These are phyloP conservation scores for Dichetophora obliterata DNA, from an alignment of 2,888 invertebrate species.

Conservation along the genomic window DNA sequence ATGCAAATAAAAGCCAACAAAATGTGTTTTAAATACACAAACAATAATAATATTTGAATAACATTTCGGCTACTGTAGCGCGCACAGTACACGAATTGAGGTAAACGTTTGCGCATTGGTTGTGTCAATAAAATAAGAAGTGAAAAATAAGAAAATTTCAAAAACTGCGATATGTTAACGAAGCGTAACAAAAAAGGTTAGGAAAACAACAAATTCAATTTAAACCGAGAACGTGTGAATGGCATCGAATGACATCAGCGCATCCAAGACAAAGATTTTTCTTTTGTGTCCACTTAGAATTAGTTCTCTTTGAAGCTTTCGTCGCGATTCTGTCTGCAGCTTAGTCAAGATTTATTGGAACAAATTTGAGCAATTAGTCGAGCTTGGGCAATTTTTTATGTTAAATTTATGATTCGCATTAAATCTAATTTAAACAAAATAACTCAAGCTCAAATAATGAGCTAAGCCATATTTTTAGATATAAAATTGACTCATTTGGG, in stretches of 20 bases:
- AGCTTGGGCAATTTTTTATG: no score
- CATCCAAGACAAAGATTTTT: neutral
- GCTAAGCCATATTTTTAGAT: no score
- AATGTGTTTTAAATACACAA: constrained; percentile 10
- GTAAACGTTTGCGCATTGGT: neutral
- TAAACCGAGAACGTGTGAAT: neutral
- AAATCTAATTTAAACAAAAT: no score
- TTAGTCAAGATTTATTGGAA: no score
- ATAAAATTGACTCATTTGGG: no score
- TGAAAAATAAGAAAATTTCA: no score
- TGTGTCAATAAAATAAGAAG: neutral
- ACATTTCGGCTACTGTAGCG: constrained; percentile 4
- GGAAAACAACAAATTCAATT: neutral
- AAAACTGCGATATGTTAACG: neutral
- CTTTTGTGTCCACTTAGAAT: no score
- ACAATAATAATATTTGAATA: neutral
- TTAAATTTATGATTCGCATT: no score
- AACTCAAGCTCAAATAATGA: no score
- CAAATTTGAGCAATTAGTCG: no score
- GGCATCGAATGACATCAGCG: neutral
- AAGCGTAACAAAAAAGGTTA: neutral
- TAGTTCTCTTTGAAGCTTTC: no score
- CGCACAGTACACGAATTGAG: neutral
- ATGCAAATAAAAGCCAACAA: neutral
- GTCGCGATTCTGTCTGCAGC: no score